phyloP scores from a whole-genome alignment of 2,888 invertebrate genomes.

The Ceramica pisi region DNA sequence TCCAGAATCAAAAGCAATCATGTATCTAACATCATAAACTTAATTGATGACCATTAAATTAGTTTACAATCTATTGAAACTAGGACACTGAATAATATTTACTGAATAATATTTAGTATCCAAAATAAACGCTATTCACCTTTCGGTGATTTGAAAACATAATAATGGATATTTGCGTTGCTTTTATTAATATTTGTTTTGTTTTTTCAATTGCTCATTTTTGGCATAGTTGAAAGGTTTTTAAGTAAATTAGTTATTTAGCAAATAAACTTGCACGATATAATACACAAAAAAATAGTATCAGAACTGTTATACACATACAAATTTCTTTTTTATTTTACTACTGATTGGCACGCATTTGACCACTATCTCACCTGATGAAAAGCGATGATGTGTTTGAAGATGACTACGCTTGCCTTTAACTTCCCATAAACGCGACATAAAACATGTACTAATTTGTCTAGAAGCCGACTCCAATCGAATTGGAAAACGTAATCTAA shows the following conservation, averaged over 20 bases:
- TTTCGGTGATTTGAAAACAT: background rate
- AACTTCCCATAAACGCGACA: no score
- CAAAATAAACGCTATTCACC: background rate
- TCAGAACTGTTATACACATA: no score
- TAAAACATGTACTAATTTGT: no score
- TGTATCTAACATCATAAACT: background rate
- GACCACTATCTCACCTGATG: no score
- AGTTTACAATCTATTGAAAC: constrained; percentile 6
- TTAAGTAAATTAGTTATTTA: background rate
- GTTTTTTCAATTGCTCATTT: background rate
- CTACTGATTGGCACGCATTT: no score
- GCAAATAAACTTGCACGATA: no score
- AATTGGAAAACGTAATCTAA: no score
- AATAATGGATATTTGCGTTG: background rate
- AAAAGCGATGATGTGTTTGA: no score
- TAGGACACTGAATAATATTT: background rate
- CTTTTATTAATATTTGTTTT: background rate
- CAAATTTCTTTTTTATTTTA: no score
- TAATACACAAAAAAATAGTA: no score
- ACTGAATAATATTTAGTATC: background rate
- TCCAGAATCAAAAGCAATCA: background rate
- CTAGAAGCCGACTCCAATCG: no score
- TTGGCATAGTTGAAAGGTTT: background rate
- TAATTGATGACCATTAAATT: constrained; percentile 1
- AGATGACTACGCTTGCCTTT: no score